Evolutionary conservation across 2,797 vertebrate genomes (phyloP).

Genomic region (Enteromius mattozi): DNA sequence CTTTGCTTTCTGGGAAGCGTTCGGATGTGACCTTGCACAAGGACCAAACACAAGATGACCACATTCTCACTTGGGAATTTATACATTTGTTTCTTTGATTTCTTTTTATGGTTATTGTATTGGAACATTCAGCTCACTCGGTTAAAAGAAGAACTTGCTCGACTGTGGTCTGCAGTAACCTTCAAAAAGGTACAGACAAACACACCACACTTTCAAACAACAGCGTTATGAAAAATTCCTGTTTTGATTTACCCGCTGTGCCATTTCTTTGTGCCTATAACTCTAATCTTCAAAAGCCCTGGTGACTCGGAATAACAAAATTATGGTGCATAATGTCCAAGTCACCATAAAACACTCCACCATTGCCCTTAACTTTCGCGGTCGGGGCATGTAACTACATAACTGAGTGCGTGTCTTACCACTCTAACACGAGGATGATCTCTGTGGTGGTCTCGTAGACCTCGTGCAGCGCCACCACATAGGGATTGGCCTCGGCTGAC

Average conservation of each 20-base stretch:
- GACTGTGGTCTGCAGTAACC: neutral
- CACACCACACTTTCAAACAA: neutral
- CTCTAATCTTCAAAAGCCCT: conserved; percentile 30
- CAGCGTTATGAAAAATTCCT: neutral
- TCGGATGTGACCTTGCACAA: conserved; percentile 8
- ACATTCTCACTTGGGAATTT: conserved; percentile 36
- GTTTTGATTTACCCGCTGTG: neutral
- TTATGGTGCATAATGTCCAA: conserved; percentile 14
- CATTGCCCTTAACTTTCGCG: neutral
- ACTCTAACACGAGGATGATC: conserved; percentile 85
- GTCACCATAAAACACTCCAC: neutral
- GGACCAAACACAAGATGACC: neutral
- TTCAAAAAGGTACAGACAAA: conserved; percentile 16
- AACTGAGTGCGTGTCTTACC: conserved; percentile 71
- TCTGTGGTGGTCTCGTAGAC: conserved; percentile 83
- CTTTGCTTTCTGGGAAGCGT: neutral
- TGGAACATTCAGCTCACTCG: conserved; percentile 20
- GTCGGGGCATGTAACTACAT: neutral
- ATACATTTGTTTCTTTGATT: conserved; percentile 4
- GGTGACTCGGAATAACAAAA: conserved; percentile 17
- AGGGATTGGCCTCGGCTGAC: conserved; percentile 80
- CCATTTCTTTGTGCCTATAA: conserved; percentile 6
- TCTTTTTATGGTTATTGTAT: conserved; percentile 21
- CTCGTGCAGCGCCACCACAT: conserved; percentile 82
- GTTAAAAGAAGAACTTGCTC: conserved; percentile 14